A percentile compares a stretch with the other conserved stretches of the same genome.
Evolutionary conservation across 2,797 vertebrate species (phyloP).

Genomic region (Poecilia wingei): DNA sequence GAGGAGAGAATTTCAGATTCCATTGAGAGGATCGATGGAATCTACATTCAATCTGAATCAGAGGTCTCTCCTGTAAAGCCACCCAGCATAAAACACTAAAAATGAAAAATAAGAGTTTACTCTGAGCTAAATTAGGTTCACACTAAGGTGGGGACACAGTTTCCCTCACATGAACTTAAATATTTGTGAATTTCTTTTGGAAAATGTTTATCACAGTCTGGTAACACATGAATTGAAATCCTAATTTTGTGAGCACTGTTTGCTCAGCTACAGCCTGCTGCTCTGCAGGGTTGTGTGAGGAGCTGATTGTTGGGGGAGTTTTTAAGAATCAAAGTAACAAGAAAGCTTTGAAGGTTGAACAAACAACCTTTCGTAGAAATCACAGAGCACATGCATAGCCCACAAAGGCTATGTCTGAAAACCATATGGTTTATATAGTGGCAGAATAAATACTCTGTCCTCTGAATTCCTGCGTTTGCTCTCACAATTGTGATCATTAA

Average conservation of each 20-base stretch:
- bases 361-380: neutral
- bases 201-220: no score
- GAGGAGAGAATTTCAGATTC: no score
- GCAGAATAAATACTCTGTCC: neutral
- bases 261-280: neutral
- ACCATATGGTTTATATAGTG: neutral
- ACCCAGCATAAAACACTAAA: no score
- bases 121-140: no score
- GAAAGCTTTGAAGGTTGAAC: neutral
- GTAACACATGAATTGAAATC: neutral
- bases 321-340: conserved; percentile 1
- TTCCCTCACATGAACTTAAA: no score
- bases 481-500: neutral
- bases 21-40: no score
- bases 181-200: no score
- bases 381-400: neutral
- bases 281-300: neutral
- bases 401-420: neutral
- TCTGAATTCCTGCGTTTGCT: neutral
- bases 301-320: neutral
- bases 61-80: neutral
- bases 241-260: neutral
- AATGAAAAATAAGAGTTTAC: no score
- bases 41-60: no score
- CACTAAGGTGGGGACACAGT: no score